A percentile compares a stretch with the other conserved stretches of the same genome.
Conservation (phyloP, 2,888 invertebrate species). For the Polyploca ridens region DNA sequence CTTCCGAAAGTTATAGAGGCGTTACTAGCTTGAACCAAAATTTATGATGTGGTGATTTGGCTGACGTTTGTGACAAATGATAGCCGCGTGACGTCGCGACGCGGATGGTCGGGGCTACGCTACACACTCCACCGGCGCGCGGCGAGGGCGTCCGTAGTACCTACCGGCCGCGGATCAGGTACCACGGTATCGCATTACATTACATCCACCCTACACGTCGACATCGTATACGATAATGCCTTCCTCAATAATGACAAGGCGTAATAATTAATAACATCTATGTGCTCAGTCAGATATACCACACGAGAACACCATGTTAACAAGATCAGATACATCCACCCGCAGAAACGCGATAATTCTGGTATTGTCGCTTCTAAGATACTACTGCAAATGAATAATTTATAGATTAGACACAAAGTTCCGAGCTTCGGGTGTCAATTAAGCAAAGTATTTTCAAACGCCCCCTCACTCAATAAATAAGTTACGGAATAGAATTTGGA, state of each 20-base stretch:
- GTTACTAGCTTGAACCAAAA: neutral
- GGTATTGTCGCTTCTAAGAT: conserved; percentile 49
- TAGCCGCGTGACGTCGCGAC: conserved; percentile 55
- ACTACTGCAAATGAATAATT: conserved; percentile 65
- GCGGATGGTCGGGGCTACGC: conserved; percentile 24
- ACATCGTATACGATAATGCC: conserved; percentile 39
- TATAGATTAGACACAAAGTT: conserved; percentile 57
- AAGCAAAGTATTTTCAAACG: conserved; percentile 69
- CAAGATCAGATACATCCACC: conserved; percentile 57
- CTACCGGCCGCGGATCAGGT: conserved; percentile 34
- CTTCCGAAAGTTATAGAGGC: neutral
- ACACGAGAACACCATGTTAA: conserved; percentile 63
- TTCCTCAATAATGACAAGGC: conserved; percentile 64
- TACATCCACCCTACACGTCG: conserved; percentile 33
- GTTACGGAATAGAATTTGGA: conserved; percentile 71
- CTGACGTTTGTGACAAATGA: conserved; percentile 64
- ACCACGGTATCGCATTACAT: conserved; percentile 55
- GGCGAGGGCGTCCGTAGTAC: too few relatives aligned
- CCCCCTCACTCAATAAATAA: conserved; percentile 68
- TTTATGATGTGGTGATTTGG: conserved; percentile 33
- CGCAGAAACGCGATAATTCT: conserved; percentile 50
- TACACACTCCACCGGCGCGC: conserved; percentile 41
- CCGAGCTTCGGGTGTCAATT: conserved; percentile 65
- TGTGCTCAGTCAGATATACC: conserved; percentile 60
- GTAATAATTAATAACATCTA: conserved; percentile 65